These are phyloP conservation scores for Ifrita kowaldi DNA, from an alignment of 2,113 vertebrate genomes.

Conservation along the genomic window DNA sequence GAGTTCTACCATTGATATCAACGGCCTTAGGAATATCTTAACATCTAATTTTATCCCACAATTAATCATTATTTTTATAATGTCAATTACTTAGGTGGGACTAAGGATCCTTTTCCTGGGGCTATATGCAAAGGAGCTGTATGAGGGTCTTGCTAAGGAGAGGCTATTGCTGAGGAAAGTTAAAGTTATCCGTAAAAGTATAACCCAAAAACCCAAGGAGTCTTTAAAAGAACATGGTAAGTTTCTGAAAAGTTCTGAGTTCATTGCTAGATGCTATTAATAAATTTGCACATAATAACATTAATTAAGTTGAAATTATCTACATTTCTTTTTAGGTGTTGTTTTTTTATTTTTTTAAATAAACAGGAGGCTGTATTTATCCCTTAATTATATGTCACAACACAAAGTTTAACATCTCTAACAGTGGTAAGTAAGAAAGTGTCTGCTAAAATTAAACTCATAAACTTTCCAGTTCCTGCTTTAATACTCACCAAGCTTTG, in stretches of 20 bases:
- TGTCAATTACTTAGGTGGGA: background rate
- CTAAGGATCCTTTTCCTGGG: background rate
- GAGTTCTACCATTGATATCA: background rate
- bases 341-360: background rate
- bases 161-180: background rate
- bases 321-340: background rate
- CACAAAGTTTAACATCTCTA: background rate
- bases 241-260: background rate
- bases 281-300: background rate
- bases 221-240: background rate
- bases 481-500: background rate
- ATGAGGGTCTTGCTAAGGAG: background rate
- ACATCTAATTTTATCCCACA: background rate
- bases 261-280: background rate
- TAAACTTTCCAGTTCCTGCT: background rate
- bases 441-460: background rate
- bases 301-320: background rate
- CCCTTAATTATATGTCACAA: background rate
- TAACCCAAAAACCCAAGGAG: background rate
- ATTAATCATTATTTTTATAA: background rate
- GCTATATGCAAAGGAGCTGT: background rate
- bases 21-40: background rate
- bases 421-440: background rate
- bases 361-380: background rate
- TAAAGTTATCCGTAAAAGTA: background rate